phyloP scores from a whole-genome alignment of 2,113 vertebrate species.

The Furnarius figulus region DNA sequence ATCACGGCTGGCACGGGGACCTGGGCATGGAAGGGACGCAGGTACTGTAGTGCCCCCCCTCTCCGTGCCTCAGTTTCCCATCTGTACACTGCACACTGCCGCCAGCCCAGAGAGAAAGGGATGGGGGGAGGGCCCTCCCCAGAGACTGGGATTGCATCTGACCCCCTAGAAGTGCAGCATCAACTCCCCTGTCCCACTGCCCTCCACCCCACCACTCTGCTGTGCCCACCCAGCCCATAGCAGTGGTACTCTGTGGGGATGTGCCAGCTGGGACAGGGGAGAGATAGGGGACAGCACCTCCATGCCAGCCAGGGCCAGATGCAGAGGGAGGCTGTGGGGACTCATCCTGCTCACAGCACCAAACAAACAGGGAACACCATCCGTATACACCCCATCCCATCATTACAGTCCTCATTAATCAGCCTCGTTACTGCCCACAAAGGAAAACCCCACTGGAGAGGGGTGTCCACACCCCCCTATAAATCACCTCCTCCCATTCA shows the following conservation, averaged over 20 bases:
- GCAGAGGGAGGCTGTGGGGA: not conserved
- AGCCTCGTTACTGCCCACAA: not conserved
- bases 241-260: not conserved
- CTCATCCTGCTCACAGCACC: not conserved
- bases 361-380: not conserved
- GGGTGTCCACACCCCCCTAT: not conserved
- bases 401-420: not conserved
- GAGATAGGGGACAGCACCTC: not conserved
- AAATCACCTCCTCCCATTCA: constrained; percentile 37
- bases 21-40: not conserved
- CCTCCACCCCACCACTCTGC: not conserved
- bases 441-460: not conserved
- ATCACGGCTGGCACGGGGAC: not conserved
- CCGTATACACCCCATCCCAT: not conserved
- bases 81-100: not conserved
- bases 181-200: not conserved
- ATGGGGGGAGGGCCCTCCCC: accelerated
- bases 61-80: not conserved
- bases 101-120: not conserved
- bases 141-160: not conserved
- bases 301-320: not conserved
- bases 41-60: not conserved
- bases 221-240: not conserved
- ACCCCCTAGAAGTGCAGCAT: not conserved
- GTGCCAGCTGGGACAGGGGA: not conserved